A percentile compares a stretch with the other conserved stretches of the same genome.
Conservation (phyloP, 2,113 vertebrate genomes). For the Pygoscelis antarcticus region DNA sequence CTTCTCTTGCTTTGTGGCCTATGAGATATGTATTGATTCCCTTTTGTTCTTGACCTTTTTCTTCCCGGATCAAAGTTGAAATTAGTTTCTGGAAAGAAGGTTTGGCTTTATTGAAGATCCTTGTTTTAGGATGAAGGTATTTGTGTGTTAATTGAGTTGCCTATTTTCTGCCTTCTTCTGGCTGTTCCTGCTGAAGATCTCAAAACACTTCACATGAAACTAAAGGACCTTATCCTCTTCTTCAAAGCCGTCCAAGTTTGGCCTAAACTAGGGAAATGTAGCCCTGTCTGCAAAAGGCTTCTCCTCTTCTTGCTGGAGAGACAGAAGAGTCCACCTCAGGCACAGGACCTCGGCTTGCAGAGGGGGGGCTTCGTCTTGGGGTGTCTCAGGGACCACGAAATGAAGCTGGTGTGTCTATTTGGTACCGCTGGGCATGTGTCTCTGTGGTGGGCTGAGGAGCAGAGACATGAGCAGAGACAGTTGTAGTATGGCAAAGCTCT, state of each 20-base stretch:
- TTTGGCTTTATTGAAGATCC: not conserved
- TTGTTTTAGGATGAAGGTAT: not conserved
- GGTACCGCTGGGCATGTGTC: not conserved
- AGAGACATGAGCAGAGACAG: accelerated
- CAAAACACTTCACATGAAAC: not conserved
- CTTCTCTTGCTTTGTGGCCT: not conserved
- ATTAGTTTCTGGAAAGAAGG: not conserved
- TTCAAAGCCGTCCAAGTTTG: not conserved
- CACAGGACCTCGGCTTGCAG: not conserved
- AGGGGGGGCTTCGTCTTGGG: not conserved
- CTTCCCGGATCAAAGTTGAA: not conserved
- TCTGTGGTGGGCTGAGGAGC: not conserved
- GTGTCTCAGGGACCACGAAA: not conserved
- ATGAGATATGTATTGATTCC: not conserved
- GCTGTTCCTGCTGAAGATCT: not conserved
- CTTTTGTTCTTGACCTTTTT: not conserved
- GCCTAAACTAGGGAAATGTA: not conserved
- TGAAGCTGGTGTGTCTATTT: not conserved
- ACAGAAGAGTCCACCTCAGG: not conserved
- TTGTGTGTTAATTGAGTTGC: not conserved
- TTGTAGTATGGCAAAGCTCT: not conserved
- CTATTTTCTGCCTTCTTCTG: not conserved
- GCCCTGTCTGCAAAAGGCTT: not conserved
- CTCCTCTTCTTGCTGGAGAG: not conserved
- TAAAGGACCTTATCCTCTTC: not conserved